These are phyloP conservation scores for Triops longicaudatus DNA, from an alignment of 1,140 invertebrate genomes.

Conservation along the genomic window DNA sequence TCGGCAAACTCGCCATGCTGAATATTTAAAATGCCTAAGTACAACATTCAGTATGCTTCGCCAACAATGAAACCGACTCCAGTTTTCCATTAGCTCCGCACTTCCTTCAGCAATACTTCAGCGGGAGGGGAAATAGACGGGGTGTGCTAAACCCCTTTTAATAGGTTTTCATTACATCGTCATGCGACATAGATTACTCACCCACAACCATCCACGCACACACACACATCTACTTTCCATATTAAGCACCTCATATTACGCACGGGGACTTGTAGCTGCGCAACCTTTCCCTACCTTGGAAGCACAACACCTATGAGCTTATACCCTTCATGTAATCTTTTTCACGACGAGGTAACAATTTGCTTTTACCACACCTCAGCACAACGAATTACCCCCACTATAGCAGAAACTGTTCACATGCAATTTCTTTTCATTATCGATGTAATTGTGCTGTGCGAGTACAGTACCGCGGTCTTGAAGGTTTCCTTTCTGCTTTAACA, in stretches of 20 bases:
- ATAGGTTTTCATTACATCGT: slow-evolving; percentile 3
- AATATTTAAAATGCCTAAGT: background rate
- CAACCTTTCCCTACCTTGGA: background rate
- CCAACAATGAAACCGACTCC: background rate
- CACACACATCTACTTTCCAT: background rate
- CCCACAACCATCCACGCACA: background rate
- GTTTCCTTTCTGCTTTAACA: background rate
- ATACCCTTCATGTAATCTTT: background rate
- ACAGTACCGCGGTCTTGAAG: background rate
- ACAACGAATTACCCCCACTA: background rate
- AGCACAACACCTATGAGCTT: background rate
- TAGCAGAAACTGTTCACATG: background rate
- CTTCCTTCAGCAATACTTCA: background rate
- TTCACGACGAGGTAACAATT: background rate
- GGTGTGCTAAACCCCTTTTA: background rate
- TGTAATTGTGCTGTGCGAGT: too few relatives aligned
- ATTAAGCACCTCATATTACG: slow-evolving; percentile 6
- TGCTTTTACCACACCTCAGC: background rate
- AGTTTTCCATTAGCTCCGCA: slow-evolving; percentile 9
- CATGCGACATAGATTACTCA: background rate
- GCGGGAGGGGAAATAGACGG: background rate
- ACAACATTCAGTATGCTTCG: background rate
- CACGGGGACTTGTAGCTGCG: background rate
- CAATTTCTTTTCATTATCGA: background rate
- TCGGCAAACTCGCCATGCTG: background rate